phyloP scores from a whole-genome alignment of 2,888 invertebrate species.

The Drosophila affinis region DNA sequence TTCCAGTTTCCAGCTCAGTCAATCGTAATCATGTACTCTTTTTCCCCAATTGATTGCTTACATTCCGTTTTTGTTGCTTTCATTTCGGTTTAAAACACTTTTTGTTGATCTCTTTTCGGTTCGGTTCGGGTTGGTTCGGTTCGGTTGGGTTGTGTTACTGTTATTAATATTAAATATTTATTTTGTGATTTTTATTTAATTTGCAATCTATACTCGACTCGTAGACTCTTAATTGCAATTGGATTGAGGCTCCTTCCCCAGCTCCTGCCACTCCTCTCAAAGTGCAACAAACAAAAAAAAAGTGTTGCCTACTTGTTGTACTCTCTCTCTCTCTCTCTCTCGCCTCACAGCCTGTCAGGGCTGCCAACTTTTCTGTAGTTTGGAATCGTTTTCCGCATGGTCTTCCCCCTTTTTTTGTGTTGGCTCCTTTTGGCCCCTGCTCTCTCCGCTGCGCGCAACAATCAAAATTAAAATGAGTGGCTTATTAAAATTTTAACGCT shows the following conservation, averaged over 20 bases:
- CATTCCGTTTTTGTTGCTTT: slow-evolving; percentile 27
- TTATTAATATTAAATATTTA: slow-evolving; percentile 77
- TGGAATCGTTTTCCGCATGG: not conserved
- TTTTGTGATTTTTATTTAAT: slow-evolving; percentile 74
- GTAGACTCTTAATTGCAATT: slow-evolving; percentile 60
- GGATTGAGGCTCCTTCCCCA: slow-evolving; percentile 49
- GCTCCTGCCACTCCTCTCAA: not conserved
- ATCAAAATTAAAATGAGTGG: slow-evolving; percentile 82
- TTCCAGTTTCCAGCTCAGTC: no score
- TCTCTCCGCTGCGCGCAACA: slow-evolving; percentile 50
- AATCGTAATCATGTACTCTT: not conserved
- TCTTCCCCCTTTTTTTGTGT: slow-evolving; percentile 2
- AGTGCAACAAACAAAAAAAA: not conserved
- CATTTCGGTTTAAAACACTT: slow-evolving; percentile 33
- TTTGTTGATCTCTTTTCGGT: slow-evolving; percentile 33
- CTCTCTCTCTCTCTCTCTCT: not conserved
- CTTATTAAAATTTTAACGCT: slow-evolving; percentile 82
- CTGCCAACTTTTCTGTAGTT: not conserved
- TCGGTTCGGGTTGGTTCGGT: not conserved
- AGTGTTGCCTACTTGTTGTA: slow-evolving; percentile 12
- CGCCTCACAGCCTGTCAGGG: not conserved
- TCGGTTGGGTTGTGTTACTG: slow-evolving; percentile 29
- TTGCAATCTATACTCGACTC: slow-evolving; percentile 61
- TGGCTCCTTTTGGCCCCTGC: not conserved
- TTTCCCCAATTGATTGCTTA: slow-evolving; percentile 20